Conservation (phyloP, 2,113 vertebrate genomes). For the Ictalurus furcatus region DNA sequence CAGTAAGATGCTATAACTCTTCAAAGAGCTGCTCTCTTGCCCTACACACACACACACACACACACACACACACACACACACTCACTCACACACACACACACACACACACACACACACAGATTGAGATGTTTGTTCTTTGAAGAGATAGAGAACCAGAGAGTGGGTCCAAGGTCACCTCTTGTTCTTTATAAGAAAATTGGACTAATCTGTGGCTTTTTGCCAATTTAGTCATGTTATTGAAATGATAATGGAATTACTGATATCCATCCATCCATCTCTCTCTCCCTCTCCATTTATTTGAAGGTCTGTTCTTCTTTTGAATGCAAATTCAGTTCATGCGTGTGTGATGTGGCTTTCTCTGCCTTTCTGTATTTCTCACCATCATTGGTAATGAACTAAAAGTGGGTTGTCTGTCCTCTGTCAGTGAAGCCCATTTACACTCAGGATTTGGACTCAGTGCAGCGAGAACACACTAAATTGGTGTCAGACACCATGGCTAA, state of each 20-base stretch:
- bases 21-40: conserved; percentile 50
- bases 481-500: conserved; percentile 45
- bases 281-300: conserved; percentile 23
- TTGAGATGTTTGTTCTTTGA: conserved; percentile 55
- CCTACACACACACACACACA: conserved; percentile 8
- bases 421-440: conserved; percentile 50
- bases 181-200: conserved; percentile 49
- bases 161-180: conserved; percentile 39
- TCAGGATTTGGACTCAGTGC: conserved; percentile 46
- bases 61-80: background rate
- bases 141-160: conserved; percentile 53
- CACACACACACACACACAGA: background rate
- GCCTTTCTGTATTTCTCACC: conserved; percentile 28
- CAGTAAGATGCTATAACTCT: conserved; percentile 55
- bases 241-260: conserved; percentile 40
- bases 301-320: conserved; percentile 39
- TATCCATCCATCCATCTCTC: conserved; percentile 24
- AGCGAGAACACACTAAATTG: conserved; percentile 55
- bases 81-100: background rate
- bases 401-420: conserved; percentile 44
- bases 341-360: conserved; percentile 22
- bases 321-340: conserved; percentile 38
- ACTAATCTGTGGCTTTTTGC: conserved; percentile 43
- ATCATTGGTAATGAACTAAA: conserved; percentile 52
- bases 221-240: conserved; percentile 40